Conservation (phyloP, 2,888 invertebrate species). For the Dicyrtomina minuta region DNA sequence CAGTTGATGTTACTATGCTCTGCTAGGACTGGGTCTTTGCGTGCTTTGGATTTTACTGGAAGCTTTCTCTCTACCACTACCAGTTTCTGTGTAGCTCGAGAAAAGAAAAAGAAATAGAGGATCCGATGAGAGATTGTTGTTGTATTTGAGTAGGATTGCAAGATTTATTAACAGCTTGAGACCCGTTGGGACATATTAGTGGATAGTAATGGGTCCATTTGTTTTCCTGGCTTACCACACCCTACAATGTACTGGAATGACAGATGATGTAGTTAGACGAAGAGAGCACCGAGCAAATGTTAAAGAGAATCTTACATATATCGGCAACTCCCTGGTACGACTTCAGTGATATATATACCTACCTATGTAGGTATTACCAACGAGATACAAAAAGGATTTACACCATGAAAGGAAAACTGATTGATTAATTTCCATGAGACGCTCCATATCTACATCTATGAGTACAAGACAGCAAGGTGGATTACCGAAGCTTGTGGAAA, state of each 20-base stretch:
- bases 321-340: slow-evolving; percentile 25
- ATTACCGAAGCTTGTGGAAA: too few relatives aligned
- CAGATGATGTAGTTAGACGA: slow-evolving; percentile 30
- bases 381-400: slow-evolving; percentile 25
- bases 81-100: not conserved
- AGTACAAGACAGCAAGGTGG: not conserved
- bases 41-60: too few relatives aligned
- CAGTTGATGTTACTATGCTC: too few relatives aligned
- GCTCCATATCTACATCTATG: not conserved
- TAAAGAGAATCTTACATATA: slow-evolving; percentile 9
- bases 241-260: slow-evolving; percentile 28
- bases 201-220: slow-evolving; percentile 49
- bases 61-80: not conserved
- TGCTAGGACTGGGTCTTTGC: too few relatives aligned
- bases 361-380: slow-evolving; percentile 8
- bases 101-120: too few relatives aligned
- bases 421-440: slow-evolving; percentile 27
- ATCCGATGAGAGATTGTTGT: slow-evolving; percentile 14
- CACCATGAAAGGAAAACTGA: slow-evolving; percentile 30
- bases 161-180: slow-evolving; percentile 30
- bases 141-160: slow-evolving; percentile 29
- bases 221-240: slow-evolving; percentile 48
- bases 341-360: not conserved
- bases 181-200: slow-evolving; percentile 40
- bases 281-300: slow-evolving; percentile 18